Conservation (phyloP, 2,113 vertebrate genomes). For the Cyanoderma ruficeps region DNA sequence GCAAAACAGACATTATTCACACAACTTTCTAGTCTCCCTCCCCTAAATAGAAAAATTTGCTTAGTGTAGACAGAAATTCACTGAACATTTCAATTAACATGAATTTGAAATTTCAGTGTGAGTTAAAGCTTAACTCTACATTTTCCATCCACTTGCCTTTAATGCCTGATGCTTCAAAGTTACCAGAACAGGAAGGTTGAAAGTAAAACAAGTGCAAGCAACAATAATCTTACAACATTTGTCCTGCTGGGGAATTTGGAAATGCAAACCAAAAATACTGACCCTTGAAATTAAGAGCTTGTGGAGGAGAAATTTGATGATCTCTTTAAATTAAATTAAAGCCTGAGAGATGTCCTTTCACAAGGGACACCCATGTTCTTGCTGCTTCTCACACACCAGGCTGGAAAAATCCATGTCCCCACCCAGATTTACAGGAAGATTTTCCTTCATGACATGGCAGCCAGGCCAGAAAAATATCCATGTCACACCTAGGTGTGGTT, state of each 20-base stretch:
- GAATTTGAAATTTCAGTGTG: neutral
- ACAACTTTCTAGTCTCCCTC: neutral
- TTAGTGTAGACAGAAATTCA: neutral
- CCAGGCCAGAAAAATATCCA: neutral
- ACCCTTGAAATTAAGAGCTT: neutral
- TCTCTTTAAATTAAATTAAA: neutral
- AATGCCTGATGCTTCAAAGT: neutral
- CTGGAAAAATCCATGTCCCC: neutral
- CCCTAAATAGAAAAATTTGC: neutral
- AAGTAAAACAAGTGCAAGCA: neutral
- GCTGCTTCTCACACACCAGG: neutral
- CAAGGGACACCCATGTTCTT: fast-evolving
- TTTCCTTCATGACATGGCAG: neutral
- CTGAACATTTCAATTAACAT: neutral
- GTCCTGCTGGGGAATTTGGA: neutral
- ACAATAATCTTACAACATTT: neutral
- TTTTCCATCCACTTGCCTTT: neutral
- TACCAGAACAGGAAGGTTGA: neutral
- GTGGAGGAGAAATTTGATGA: neutral
- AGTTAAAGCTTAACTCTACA: neutral
- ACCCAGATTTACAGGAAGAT: neutral
- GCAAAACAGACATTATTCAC: neutral
- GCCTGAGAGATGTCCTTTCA: neutral
- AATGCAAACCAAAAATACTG: neutral
- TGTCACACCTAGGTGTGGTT: neutral